Conservation (phyloP, 1,140 invertebrate genomes). For the Liolophura sinensis region DNA sequence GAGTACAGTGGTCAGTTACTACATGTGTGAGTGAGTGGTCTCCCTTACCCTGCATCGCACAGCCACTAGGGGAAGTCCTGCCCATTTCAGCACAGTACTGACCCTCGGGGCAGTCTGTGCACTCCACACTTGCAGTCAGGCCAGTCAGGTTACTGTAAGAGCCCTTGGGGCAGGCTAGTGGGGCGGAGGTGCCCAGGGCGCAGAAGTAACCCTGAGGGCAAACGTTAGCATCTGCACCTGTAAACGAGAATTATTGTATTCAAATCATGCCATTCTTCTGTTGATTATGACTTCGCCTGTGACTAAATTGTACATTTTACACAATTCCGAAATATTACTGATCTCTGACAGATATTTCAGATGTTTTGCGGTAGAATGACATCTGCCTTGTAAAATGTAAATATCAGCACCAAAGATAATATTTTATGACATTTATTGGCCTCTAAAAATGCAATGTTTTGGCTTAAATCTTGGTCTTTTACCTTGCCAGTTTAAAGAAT, state of each 20-base stretch:
- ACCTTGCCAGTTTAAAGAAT: too few relatives aligned
- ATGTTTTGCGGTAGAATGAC: too few relatives aligned
- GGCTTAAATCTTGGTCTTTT: too few relatives aligned
- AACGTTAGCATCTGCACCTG: constrained; percentile 47
- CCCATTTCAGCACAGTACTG: constrained; percentile 36
- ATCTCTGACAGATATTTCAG: too few relatives aligned
- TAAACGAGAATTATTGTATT: background rate
- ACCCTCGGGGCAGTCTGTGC: constrained; percentile 42
- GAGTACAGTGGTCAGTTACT: background rate
- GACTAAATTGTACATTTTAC: too few relatives aligned
- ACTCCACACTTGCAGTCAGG: constrained; percentile 35
- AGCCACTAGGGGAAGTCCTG: constrained; percentile 33
- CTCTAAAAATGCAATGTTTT: too few relatives aligned
- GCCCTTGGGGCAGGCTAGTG: constrained; percentile 44
- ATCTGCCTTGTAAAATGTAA: too few relatives aligned
- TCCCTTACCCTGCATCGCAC: constrained; percentile 45
- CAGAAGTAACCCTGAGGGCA: constrained; percentile 51
- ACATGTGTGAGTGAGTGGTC: background rate
- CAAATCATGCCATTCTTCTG: background rate
- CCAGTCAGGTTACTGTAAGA: constrained; percentile 45
- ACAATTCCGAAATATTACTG: too few relatives aligned
- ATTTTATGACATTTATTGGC: too few relatives aligned
- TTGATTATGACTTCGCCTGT: too few relatives aligned
- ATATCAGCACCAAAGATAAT: too few relatives aligned
- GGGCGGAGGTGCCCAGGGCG: constrained; percentile 35